Conservation (phyloP, 2,797 vertebrate species). For the Xenops minutus region DNA sequence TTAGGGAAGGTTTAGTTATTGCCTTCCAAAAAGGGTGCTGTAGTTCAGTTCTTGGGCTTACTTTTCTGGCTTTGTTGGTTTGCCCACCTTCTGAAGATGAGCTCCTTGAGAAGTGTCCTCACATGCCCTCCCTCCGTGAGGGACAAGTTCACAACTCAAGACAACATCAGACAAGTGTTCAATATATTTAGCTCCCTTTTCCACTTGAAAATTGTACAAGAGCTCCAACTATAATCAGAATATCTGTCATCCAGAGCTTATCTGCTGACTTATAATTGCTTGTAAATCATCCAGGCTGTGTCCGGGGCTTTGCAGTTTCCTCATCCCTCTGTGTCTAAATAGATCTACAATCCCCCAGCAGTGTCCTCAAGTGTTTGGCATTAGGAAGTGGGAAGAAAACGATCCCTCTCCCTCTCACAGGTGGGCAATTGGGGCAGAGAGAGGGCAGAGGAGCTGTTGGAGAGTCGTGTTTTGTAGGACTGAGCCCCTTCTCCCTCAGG, state of each 20-base stretch:
- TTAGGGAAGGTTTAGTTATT: not conserved
- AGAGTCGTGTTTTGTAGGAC: not conserved
- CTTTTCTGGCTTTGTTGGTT: not conserved
- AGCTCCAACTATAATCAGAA: not conserved
- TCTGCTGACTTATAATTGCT: not conserved
- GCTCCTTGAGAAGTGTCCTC: not conserved
- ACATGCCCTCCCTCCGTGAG: not conserved
- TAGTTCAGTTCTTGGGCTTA: not conserved
- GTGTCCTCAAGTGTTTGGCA: not conserved
- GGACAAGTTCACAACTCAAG: not conserved
- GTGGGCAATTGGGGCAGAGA: not conserved
- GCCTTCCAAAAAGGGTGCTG: not conserved
- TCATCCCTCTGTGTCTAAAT: not conserved
- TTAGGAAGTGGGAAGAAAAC: not conserved
- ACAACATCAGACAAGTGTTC: not conserved
- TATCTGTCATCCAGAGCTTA: slow-evolving; percentile 22
- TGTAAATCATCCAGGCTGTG: not conserved
- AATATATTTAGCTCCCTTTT: not conserved
- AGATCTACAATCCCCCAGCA: not conserved
- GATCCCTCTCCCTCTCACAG: not conserved
- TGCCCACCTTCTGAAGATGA: not conserved
- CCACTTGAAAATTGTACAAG: not conserved
- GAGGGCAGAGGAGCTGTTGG: not conserved
- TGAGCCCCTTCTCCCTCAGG: not conserved
- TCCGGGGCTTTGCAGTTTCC: not conserved